Percentiles rank a stretch among this genome's conserved stretches.
Evolutionary conservation across 2,888 invertebrate genomes (phyloP).

Genomic region (Heliconius aoede): DNA sequence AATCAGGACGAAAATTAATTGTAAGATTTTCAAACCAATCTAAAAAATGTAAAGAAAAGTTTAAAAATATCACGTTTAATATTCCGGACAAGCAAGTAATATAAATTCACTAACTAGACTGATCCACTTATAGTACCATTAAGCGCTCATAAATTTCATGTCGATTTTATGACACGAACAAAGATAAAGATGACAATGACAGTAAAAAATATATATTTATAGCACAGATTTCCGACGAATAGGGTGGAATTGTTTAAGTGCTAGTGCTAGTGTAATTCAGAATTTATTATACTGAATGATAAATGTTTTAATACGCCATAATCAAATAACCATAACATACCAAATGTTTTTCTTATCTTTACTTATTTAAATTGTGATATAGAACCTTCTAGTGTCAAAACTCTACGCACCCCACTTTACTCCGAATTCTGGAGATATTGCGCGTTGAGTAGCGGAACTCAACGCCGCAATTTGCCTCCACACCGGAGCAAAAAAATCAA

Average conservation of each 20-base stretch:
- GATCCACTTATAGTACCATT: conserved; percentile 17
- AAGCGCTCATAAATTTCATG: conserved; percentile 30
- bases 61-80: background rate
- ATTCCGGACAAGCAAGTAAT: conserved; percentile 13
- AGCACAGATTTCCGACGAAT: background rate
- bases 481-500: no score
- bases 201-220: conserved; percentile 26
- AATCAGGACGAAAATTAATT: no score
- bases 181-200: conserved; percentile 15
- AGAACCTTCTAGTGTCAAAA: no score
- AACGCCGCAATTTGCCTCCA: no score
- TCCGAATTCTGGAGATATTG: no score
- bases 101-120: conserved; percentile 29
- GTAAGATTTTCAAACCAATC: background rate
- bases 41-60: background rate
- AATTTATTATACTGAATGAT: background rate
- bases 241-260: background rate
- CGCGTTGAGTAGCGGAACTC: no score
- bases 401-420: no score
- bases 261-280: background rate
- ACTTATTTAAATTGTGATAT: no score
- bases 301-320: no score
- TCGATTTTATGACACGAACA: conserved; percentile 28
- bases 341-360: background rate
- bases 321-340: no score